Evolutionary conservation across 2,888 invertebrate genomes (phyloP).

Genomic region (Metacarcinus magister): DNA sequence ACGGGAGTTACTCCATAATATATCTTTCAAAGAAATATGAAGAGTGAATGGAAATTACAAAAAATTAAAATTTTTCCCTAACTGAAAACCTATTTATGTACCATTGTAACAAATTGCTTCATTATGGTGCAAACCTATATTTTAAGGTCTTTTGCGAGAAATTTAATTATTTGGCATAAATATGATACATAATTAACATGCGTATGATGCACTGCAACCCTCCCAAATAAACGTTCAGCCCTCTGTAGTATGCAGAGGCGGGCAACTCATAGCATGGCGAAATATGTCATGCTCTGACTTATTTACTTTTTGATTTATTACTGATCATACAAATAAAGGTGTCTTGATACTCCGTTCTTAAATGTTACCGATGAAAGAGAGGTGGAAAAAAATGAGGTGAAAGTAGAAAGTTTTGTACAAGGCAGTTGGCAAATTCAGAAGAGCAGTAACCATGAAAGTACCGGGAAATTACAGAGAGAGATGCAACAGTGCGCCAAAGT

Average conservation of each 20-base stretch:
- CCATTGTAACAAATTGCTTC: neutral
- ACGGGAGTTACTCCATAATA: neutral
- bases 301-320: neutral
- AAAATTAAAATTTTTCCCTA: neutral
- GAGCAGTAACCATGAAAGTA: too few relatives aligned
- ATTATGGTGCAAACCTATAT: slow-evolving; percentile 30
- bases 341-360: too few relatives aligned
- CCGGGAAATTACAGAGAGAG: too few relatives aligned
- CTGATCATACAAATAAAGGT: neutral
- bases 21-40: neutral
- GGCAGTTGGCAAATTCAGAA: too few relatives aligned
- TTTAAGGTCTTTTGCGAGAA: neutral
- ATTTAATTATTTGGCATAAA: slow-evolving; percentile 9
- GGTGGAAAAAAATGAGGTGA: too few relatives aligned
- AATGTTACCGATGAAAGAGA: too few relatives aligned
- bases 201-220: neutral
- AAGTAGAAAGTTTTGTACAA: too few relatives aligned
- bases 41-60: neutral
- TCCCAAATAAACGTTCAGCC: neutral
- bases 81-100: neutral
- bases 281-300: neutral
- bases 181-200: neutral
- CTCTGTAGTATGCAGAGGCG: neutral
- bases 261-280: neutral
- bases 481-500: too few relatives aligned